These are phyloP conservation scores for Microtus pennsylvanicus DNA, from an alignment of 2,113 vertebrate genomes.

Conservation along the genomic window DNA sequence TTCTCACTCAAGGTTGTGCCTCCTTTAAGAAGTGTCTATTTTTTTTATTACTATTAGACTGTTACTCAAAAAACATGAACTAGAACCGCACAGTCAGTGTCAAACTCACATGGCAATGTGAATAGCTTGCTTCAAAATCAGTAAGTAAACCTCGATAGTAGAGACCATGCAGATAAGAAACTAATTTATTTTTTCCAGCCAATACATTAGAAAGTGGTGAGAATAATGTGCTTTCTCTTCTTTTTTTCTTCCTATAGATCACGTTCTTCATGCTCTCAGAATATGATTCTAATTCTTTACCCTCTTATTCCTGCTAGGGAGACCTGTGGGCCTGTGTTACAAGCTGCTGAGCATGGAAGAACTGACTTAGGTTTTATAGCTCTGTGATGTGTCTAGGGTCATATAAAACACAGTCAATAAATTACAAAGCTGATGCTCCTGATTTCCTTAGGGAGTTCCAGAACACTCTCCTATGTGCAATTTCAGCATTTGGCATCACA, in stretches of 20 bases:
- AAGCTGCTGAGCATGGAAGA: background rate
- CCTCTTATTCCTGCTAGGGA: background rate
- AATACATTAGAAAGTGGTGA: background rate
- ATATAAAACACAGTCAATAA: background rate
- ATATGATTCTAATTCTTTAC: background rate
- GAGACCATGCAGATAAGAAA: background rate
- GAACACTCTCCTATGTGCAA: background rate
- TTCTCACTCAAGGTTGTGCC: background rate
- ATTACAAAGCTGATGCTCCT: conserved; percentile 25
- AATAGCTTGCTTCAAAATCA: conserved; percentile 28
- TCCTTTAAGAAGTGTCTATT: background rate
- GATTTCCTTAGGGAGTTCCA: conserved; percentile 52
- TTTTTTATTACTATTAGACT: background rate
- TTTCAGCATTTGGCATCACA: conserved; percentile 25
- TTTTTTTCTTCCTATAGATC: background rate
- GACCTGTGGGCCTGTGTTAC: background rate
- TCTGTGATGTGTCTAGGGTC: background rate
- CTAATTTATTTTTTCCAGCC: background rate
- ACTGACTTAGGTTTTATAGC: conserved; percentile 16
- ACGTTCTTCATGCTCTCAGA: background rate
- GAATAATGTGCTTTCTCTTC: background rate
- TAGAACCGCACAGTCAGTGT: background rate
- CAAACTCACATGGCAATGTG: conserved; percentile 24
- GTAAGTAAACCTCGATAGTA: background rate
- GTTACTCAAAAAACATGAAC: conserved; percentile 22